phyloP scores from a whole-genome alignment of 1,140 invertebrate species.

The Formica selysi region DNA sequence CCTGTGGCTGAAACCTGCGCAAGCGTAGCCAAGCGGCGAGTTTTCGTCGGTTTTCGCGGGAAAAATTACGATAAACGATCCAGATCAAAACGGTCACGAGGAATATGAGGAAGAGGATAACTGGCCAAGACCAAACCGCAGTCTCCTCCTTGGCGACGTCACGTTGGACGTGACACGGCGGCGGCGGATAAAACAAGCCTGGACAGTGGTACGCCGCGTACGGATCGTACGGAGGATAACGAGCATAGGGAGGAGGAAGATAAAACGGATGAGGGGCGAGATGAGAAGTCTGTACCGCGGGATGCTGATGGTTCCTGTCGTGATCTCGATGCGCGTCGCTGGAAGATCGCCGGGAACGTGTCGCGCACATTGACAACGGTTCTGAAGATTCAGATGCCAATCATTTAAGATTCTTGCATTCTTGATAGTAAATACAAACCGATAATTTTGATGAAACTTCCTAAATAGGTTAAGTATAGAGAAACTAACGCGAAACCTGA shows the following conservation, averaged over 20 bases:
- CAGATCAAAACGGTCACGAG: slow-evolving; percentile 31
- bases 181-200: slow-evolving; percentile 39
- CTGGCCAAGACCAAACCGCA: slow-evolving; percentile 37
- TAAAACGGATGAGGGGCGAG: background rate
- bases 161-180: slow-evolving; percentile 42
- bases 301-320: slow-evolving; percentile 34
- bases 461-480: slow-evolving; percentile 1
- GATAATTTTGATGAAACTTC: slow-evolving; percentile 43
- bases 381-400: too few species aligned
- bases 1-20: slow-evolving; percentile 54
- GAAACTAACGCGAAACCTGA: background rate
- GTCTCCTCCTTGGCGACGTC: slow-evolving; percentile 34
- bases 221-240: slow-evolving; percentile 53
- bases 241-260: slow-evolving; percentile 44
- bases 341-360: slow-evolving; percentile 3
- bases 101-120: slow-evolving; percentile 54
- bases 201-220: slow-evolving; percentile 57
- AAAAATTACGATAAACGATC: slow-evolving; percentile 47
- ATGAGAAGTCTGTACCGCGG: background rate
- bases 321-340: background rate
- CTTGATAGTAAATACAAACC: background rate
- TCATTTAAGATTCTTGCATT: background rate
- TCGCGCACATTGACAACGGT: slow-evolving; percentile 59
- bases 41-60: slow-evolving; percentile 56
- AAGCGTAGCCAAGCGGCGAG: slow-evolving; percentile 38